Evolutionary conservation across 2,113 vertebrate species (phyloP).

Genomic region (Semnornis frantzii): DNA sequence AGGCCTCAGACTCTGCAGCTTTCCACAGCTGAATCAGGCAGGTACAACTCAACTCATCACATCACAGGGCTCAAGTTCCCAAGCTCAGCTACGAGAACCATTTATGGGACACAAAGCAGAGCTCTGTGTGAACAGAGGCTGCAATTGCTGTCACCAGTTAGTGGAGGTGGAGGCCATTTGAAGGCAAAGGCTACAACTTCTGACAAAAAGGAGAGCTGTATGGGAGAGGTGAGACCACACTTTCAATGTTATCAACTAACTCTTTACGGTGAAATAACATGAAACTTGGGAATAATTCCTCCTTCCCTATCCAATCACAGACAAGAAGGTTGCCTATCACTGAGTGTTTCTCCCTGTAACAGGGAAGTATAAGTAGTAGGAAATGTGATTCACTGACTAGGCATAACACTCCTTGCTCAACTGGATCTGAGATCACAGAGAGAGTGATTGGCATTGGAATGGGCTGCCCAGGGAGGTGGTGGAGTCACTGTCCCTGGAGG

Average conservation of each 20-base stretch:
- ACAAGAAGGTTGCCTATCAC: neutral
- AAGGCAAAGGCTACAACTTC: neutral
- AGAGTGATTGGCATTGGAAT: too few relatives aligned
- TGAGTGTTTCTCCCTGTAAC: neutral
- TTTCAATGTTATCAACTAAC: neutral
- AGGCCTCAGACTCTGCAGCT: neutral
- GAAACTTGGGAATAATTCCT: neutral
- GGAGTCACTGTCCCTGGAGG: too few relatives aligned
- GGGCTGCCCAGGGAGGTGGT: too few relatives aligned
- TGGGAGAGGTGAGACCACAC: neutral
- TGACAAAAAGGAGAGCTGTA: neutral
- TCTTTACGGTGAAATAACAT: neutral
- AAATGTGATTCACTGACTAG: neutral
- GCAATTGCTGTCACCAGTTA: neutral
- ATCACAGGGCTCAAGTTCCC: neutral
- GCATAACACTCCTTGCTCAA: neutral
- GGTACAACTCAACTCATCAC: neutral
- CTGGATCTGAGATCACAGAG: neutral
- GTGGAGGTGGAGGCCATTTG: neutral
- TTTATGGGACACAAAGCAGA: neutral
- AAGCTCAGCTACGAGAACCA: neutral
- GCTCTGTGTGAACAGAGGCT: neutral
- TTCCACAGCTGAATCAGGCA: neutral
- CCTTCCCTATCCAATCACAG: neutral
- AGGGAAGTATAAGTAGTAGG: neutral